Base-by-base conservation (phyloP, 2,113 vertebrate genomes). In the Lepus europaeus region DNA sequence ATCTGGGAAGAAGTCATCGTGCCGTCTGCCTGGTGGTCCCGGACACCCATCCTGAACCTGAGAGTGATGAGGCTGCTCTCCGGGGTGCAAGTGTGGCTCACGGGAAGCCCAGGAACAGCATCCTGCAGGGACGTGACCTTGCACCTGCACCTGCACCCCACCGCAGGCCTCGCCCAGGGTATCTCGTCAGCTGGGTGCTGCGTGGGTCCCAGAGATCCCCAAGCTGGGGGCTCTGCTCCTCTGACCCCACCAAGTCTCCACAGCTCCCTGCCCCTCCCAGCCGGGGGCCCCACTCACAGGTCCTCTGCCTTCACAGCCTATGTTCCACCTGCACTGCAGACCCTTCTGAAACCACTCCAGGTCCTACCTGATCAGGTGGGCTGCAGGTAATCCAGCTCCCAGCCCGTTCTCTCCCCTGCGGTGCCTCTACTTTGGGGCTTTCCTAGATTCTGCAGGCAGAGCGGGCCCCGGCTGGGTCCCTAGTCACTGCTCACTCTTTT, bases 161-260 rank as follows among this genome's bases (percentile, higher is more conserved):
- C 45, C 6, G 7, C 45, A 45, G 45, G 45, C 45, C 45, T 13
- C 14, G 36, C 63, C 7, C 25, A 1, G 14, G 19, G 25, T 6
- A 59, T 59, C 56, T 59, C 56, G 6, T 59, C 56, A 59, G 56
- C 13, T 59, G 14, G 56, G 23, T 0, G 23, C 2, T 33, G 31
- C 56, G 23, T 0, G 19, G 9, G 19, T 6, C 2, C 2, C 20
- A 0, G 0, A 68, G 81, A 27, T 45, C n/a, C 63, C 36, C 39
- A 31, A 12, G 7, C 11, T 0, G 12, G 51, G 51, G 3, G 5
- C 7, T 79, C 79, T n/a, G 49, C 2, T 59, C 69, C 3, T 27
- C 73, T 16, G 36, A 83, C 6, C 33, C 64, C 39, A 70, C 23
- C 36, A 27, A 53, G 33, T 9, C 76, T 79, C 13, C 17, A 12